Base-by-base conservation (phyloP, 2,888 invertebrate genomes). In the Eurytoma californica region DNA sequence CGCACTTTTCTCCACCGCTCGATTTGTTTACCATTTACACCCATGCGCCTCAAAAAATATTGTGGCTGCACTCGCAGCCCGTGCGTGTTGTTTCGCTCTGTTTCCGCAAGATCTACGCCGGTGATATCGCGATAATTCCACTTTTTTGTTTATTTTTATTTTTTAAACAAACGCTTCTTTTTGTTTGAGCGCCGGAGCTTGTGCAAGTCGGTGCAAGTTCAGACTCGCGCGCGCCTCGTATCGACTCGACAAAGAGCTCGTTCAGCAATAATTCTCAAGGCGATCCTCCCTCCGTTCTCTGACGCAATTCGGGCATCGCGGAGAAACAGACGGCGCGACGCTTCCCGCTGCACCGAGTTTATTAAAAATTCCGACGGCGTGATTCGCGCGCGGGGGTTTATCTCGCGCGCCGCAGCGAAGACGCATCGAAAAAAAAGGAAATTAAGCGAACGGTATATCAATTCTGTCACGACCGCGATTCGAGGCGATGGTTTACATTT, bases 21-120 rank as follows among this genome's bases (percentile, higher is more conserved):
- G 70, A 66, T 79, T 75, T 55, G 69, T 75, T 75, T 75, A 28
- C 12, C 16, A 65, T 75, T 75, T 75, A 28, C 12, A 28, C 18
- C 49, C 30, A 51, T n/a, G 67, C 5, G 28, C 57, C 24, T 60
- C 47, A 14, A 39, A 39, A 4, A 9, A 39, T 39, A 9, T 39
- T 24, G 51, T 53, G 5, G 49, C 30, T 49, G 39, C 20, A 20
- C 20, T 7, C 20, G 18, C 58, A 13, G 24, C 16, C 16, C 16
- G 14, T 51, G 51, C 16, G 51, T 51, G 51, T 53, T 53, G 53
- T n/a, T 14, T n/a, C 53, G 5, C 53, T 1, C 53, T 53, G 53
- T 53, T 53, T n/a, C 9, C 39, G n/a, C n/a, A 7, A 7, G 39
- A 53, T 53, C n/a, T 53, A n/a, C 53, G n/a, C 5, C n/a, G 53